Conservation (phyloP, 1,140 invertebrate species). For the Liolophura sinensis region DNA sequence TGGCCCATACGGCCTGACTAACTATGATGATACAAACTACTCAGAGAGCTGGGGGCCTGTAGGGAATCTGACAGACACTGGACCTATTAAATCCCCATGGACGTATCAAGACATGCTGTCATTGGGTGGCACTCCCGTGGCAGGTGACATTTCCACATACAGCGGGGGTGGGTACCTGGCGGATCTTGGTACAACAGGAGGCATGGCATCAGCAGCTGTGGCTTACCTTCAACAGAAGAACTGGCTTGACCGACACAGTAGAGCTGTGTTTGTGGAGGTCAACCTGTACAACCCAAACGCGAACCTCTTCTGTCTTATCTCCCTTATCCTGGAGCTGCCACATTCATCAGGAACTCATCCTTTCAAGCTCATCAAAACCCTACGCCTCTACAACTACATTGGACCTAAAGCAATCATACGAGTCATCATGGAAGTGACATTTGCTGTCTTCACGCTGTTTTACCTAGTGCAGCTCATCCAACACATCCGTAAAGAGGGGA, state of each 20-base stretch:
- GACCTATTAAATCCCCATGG: constrained; percentile 14
- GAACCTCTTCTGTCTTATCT: constrained; percentile 59
- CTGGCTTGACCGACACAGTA: constrained; percentile 62
- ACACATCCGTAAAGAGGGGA: constrained; percentile 25
- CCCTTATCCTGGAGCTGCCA: constrained; percentile 58
- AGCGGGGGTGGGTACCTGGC: constrained; percentile 40
- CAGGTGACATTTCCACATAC: constrained; percentile 31
- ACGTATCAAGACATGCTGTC: constrained; percentile 21
- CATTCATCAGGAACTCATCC: constrained; percentile 57
- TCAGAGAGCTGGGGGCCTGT: constrained; percentile 4
- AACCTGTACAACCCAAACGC: constrained; percentile 61
- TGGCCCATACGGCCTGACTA: constrained; percentile 8
- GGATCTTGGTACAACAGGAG: constrained; percentile 26
- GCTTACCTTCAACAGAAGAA: constrained; percentile 43
- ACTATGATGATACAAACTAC: constrained; percentile 15
- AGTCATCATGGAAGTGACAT: constrained; percentile 37
- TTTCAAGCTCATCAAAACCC: constrained; percentile 31
- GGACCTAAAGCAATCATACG: constrained; percentile 35
- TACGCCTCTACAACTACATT: constrained; percentile 33
- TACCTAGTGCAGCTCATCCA: constrained; percentile 31
- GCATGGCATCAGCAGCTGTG: constrained; percentile 33
- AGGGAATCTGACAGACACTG: neutral
- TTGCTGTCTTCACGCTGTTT: constrained; percentile 33
- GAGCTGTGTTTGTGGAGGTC: constrained; percentile 62
- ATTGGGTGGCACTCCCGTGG: constrained; percentile 27